Percentiles rank a stretch among this genome's conserved stretches.
These are phyloP conservation scores for Tetragonula carbonaria DNA, from an alignment of 2,888 invertebrate species.

Conservation along the genomic window DNA sequence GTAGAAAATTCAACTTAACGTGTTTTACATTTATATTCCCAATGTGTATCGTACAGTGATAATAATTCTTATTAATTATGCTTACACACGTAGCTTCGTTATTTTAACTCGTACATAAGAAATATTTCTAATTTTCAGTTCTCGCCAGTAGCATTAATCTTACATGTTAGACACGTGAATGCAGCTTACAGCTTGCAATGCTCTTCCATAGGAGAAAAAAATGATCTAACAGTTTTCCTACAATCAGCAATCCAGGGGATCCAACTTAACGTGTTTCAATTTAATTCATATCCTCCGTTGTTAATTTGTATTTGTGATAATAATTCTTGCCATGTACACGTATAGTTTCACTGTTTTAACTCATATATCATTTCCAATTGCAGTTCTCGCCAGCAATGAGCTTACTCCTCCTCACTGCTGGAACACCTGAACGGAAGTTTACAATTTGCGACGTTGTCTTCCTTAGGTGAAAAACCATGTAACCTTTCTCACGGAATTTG, in stretches of 20 bases:
- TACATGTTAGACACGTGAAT: background rate
- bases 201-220: background rate
- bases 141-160: background rate
- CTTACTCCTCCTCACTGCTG: too few species aligned
- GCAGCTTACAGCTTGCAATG: background rate
- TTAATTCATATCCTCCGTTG: background rate
- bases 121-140: background rate
- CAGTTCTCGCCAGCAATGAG: background rate
- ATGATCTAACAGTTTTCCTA: background rate
- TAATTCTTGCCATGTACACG: background rate
- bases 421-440: background rate
- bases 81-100: background rate
- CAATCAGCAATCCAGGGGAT: too few species aligned
- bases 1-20: too few species aligned
- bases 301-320: background rate
- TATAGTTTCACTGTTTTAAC: background rate
- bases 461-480: background rate
- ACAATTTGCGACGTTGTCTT: background rate
- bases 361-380: background rate
- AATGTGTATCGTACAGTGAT: background rate
- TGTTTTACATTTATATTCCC: background rate
- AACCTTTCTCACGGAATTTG: conserved; percentile 8
- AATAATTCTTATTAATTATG: background rate
- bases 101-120: background rate
- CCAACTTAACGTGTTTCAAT: too few species aligned